Evolutionary conservation across 2,888 invertebrate species (phyloP).

Genomic region (Gastracanthus pulcherrimus): DNA sequence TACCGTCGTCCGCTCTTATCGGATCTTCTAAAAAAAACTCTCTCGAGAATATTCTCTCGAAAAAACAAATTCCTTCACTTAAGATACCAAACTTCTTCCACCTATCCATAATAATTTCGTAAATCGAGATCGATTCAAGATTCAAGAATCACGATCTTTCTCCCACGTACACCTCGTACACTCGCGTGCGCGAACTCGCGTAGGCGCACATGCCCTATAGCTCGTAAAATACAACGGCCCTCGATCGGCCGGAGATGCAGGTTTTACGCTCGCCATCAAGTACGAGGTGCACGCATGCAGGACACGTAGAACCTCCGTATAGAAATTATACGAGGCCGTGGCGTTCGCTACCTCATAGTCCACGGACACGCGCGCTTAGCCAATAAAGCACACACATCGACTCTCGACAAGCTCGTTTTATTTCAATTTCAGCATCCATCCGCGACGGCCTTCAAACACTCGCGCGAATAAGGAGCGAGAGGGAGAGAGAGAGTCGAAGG

Average conservation of each 20-base stretch:
- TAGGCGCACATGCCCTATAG: not conserved
- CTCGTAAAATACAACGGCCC: not conserved
- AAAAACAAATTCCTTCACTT: not conserved
- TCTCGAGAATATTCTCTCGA: not conserved
- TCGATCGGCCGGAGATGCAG: not conserved
- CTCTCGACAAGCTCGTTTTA: not conserved
- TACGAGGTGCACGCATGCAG: not conserved
- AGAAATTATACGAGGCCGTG: not conserved
- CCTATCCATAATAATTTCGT: not conserved
- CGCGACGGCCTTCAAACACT: too few relatives aligned
- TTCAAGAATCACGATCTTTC: not conserved
- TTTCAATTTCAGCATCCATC: not conserved
- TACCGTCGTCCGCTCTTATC: not conserved
- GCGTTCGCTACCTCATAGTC: not conserved
- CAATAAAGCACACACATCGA: not conserved
- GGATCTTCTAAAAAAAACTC: not conserved
- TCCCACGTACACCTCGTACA: not conserved
- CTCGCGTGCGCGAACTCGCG: not conserved
- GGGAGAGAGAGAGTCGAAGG: not conserved
- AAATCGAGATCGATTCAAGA: not conserved
- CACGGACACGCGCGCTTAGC: not conserved
- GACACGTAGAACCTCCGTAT: too few relatives aligned
- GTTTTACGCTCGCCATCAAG: not conserved
- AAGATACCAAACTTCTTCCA: not conserved
- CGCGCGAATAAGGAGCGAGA: too few relatives aligned